phyloP scores from a whole-genome alignment of 1,140 invertebrate species.

The Mamestra configurata region DNA sequence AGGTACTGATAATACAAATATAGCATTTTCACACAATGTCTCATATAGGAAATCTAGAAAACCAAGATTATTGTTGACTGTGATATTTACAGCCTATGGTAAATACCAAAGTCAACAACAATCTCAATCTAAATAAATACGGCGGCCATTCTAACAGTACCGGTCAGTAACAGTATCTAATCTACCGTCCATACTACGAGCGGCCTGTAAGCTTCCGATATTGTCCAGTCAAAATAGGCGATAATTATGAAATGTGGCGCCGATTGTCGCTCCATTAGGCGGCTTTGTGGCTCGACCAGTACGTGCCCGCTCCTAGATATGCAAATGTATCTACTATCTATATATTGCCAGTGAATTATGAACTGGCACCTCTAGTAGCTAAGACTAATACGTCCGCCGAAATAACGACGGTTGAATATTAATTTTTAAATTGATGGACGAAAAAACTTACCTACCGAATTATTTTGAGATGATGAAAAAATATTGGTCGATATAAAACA shows the following conservation, averaged over 20 bases:
- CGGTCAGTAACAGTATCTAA: constrained; percentile 61
- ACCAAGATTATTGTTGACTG: too few species aligned
- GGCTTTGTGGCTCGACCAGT: constrained; percentile 75
- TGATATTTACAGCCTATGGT: too few species aligned
- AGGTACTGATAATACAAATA: too few species aligned
- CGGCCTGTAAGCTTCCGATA: constrained; percentile 73
- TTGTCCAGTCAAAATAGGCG: constrained; percentile 84
- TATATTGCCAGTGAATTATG: constrained; percentile 45
- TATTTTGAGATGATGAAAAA: not conserved
- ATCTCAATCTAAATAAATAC: constrained; percentile 18
- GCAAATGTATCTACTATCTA: constrained; percentile 68
- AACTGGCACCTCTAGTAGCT: constrained; percentile 3
- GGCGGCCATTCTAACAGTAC: constrained; percentile 13
- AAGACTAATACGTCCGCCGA: constrained; percentile 25
- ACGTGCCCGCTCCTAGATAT: constrained; percentile 77
- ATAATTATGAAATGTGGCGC: constrained; percentile 86
- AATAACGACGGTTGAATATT: constrained; percentile 21
- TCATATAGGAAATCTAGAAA: too few species aligned
- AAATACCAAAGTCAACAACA: too few species aligned
- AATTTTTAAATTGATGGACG: constrained; percentile 6
- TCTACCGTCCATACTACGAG: constrained; percentile 57
- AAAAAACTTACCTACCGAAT: constrained; percentile 32
- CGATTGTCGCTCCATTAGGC: constrained; percentile 84
- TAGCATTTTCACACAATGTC: not conserved
- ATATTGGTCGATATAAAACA: too few species aligned